A percentile compares a stretch with the other conserved stretches of the same genome.
Evolutionary conservation across 2,113 vertebrate species (phyloP).

Genomic region (Axis porcinus): DNA sequence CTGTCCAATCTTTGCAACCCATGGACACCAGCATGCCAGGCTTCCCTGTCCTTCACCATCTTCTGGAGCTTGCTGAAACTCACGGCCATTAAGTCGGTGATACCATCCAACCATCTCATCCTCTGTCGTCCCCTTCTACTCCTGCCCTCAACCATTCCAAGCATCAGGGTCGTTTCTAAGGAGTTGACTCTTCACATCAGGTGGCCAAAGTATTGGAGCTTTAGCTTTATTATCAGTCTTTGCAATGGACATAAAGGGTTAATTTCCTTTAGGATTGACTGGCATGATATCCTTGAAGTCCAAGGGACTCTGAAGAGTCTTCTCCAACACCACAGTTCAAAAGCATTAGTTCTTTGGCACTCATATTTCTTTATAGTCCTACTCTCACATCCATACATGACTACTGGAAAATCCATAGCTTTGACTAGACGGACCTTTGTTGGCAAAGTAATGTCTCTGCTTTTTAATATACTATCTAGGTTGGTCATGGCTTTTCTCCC

Average conservation of each 20-base stretch:
- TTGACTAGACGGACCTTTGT: neutral
- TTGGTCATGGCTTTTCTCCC: neutral
- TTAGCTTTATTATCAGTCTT: neutral
- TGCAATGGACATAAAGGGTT: neutral
- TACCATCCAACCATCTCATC: neutral
- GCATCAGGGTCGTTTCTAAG: neutral
- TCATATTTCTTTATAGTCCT: neutral
- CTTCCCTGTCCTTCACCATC: neutral
- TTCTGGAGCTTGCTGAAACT: neutral
- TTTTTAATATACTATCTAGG: neutral
- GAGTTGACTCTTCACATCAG: neutral
- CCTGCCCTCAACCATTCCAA: neutral
- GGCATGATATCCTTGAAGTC: neutral
- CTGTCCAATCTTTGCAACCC: neutral
- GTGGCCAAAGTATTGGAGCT: neutral
- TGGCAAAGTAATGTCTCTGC: neutral
- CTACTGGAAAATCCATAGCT: neutral
- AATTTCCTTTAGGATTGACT: neutral
- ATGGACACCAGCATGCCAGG: neutral
- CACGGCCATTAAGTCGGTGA: fast-evolving
- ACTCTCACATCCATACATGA: neutral
- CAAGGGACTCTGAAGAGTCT: neutral
- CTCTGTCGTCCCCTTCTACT: neutral
- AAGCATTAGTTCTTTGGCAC: neutral
- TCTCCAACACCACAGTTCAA: neutral